Percentiles rank a stretch among this genome's conserved stretches.
phyloP scores from a whole-genome alignment of 2,888 invertebrate species.

The Brenthis daphne region DNA sequence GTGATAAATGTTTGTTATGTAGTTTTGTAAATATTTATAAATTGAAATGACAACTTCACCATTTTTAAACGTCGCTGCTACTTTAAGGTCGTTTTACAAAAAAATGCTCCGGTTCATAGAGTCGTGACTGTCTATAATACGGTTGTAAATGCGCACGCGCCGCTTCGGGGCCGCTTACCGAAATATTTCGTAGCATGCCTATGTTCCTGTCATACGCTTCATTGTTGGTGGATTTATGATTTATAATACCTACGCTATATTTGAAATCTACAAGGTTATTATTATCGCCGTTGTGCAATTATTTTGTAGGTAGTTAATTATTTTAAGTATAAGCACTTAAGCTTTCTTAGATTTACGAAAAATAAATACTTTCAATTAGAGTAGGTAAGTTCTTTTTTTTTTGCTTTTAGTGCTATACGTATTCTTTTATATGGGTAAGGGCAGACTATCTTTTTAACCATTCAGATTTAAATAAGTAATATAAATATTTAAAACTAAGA shows the following conservation, averaged over 20 bases:
- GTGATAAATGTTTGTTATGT: constrained; percentile 9
- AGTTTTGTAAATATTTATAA: neutral
- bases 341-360: neutral
- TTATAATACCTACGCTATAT: constrained; percentile 59
- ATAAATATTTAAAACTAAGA: too few relatives aligned
- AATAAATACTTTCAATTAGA: neutral
- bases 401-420: neutral
- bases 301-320: constrained; percentile 37
- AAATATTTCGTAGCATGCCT: constrained; percentile 67
- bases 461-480: too few relatives aligned
- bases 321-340: too few relatives aligned
- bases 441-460: too few relatives aligned
- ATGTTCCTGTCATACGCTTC: constrained; percentile 63
- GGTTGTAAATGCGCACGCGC: constrained; percentile 72
- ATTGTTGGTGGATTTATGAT: constrained; percentile 73
- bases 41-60: constrained; percentile 39
- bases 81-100: constrained; percentile 64
- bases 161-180: constrained; percentile 59
- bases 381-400: neutral
- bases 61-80: constrained; percentile 39
- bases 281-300: constrained; percentile 48
- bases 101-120: constrained; percentile 58
- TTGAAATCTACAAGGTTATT: constrained; percentile 65
- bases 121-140: constrained; percentile 67
- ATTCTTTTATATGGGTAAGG: too few relatives aligned